Evolutionary conservation across 2,888 invertebrate species (phyloP).

Genomic region (Macroteleia sp.): DNA sequence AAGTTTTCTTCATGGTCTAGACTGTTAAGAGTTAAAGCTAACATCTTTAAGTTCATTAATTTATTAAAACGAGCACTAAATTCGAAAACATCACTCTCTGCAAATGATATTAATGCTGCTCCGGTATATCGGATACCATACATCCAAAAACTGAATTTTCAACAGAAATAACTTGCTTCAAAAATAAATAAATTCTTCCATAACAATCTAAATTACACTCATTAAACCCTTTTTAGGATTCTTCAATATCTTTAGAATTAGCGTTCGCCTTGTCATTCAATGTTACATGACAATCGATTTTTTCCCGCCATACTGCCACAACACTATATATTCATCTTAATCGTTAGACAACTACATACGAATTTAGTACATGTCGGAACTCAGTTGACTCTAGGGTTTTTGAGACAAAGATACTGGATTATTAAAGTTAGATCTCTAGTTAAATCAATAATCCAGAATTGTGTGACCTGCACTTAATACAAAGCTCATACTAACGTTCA

Average conservation of each 20-base stretch:
- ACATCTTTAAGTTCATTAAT: too few relatives aligned
- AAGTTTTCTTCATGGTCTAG: too few relatives aligned
- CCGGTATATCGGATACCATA: slow-evolving; percentile 5
- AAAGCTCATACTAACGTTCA: neutral
- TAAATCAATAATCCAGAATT: slow-evolving; percentile 21
- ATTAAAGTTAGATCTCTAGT: slow-evolving; percentile 3
- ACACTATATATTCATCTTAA: slow-evolving; percentile 14
- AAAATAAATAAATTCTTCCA: neutral
- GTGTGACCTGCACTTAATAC: neutral
- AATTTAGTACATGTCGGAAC: slow-evolving; percentile 14
- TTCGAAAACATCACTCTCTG: too few relatives aligned
- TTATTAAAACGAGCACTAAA: too few relatives aligned
- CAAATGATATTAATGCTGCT: too few relatives aligned
- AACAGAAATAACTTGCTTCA: neutral
- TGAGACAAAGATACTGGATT: slow-evolving; percentile 14
- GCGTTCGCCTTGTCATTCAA: slow-evolving; percentile 18
- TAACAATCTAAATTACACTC: neutral
- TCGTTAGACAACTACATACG: slow-evolving; percentile 12
- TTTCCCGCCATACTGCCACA: slow-evolving; percentile 9
- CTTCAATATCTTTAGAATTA: slow-evolving; percentile 10
- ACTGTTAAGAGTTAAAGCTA: too few relatives aligned
- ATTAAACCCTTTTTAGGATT: slow-evolving; percentile 10
- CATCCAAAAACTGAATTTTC: slow-evolving; percentile 4
- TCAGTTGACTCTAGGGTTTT: slow-evolving; percentile 12
- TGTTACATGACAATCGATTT: neutral